phyloP scores from a whole-genome alignment of 2,113 vertebrate genomes.

The Taxidea taxus region DNA sequence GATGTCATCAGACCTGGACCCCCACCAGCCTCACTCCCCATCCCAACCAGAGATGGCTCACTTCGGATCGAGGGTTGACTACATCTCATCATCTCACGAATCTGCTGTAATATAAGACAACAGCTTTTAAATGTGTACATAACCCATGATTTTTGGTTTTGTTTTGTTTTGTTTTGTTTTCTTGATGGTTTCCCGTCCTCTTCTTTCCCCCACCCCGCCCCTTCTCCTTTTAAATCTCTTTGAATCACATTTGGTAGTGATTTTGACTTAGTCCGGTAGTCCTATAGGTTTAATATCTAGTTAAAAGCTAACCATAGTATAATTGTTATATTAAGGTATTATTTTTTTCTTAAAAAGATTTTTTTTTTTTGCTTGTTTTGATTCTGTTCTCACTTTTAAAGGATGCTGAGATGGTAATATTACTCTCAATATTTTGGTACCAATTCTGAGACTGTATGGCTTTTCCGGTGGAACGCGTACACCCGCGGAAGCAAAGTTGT shows the following conservation, averaged over 20 bases:
- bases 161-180: conserved; percentile 86
- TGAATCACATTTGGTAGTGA: conserved; percentile 81
- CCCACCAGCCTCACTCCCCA: conserved; percentile 88
- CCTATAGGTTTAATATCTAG: conserved; percentile 83
- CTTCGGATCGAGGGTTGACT: conserved; percentile 83
- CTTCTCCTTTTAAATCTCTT: conserved; percentile 79
- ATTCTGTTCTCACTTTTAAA: conserved; percentile 85
- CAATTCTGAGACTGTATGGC: conserved; percentile 78
- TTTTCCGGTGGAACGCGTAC: conserved; percentile 81
- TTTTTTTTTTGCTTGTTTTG: conserved; percentile 72
- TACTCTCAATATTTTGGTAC: conserved; percentile 85
- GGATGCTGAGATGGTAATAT: conserved; percentile 88
- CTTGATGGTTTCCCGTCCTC: conserved; percentile 80
- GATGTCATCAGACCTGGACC: conserved; percentile 92
- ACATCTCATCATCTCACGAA: conserved; percentile 95
- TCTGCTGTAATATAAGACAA: conserved; percentile 95
- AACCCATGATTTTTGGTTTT: conserved; percentile 83
- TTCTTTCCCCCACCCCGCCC: conserved; percentile 9
- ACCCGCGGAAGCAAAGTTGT: conserved; percentile 74
- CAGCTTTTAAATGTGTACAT: conserved; percentile 91
- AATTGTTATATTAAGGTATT: conserved; percentile 85
- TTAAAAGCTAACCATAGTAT: conserved; percentile 84
- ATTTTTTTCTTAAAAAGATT: conserved; percentile 68
- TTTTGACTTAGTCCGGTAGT: conserved; percentile 85
- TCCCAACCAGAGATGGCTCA: conserved; percentile 87